These are phyloP conservation scores for Pomatorhinus ruficollis DNA, from an alignment of 2,113 vertebrate genomes.

Conservation along the genomic window DNA sequence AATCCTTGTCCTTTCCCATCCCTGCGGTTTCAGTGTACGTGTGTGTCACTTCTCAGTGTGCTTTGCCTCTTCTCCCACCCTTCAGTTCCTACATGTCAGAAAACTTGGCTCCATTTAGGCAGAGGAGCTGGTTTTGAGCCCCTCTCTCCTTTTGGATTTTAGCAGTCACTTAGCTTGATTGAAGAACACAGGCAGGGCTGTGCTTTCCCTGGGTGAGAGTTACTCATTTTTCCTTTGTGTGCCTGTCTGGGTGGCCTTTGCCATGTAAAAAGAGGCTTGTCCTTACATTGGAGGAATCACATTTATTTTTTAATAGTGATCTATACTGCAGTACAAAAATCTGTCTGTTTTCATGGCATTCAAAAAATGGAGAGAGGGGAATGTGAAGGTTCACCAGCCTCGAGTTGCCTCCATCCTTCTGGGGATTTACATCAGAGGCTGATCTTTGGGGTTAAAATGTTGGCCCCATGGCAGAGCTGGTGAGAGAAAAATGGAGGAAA, in stretches of 20 bases:
- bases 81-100: neutral
- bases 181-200: neutral
- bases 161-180: neutral
- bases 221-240: neutral
- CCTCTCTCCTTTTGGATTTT: neutral
- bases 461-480: neutral
- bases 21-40: neutral
- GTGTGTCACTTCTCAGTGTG: neutral
- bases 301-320: neutral
- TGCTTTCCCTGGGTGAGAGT: neutral
- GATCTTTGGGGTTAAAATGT: constrained; percentile 1
- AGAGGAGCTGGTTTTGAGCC: neutral
- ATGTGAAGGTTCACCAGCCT: neutral
- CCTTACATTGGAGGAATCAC: neutral
- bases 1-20: neutral
- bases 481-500: neutral
- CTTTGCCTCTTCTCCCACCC: neutral
- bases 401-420: neutral
- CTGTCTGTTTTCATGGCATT: neutral
- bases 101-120: neutral
- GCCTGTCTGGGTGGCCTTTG: neutral
- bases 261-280: neutral
- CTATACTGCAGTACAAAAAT: neutral
- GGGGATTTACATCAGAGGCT: neutral
- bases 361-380: neutral